Base-by-base conservation (phyloP, 35 echinoderm and acorn worm species). In the Patiria miniata region DNA sequence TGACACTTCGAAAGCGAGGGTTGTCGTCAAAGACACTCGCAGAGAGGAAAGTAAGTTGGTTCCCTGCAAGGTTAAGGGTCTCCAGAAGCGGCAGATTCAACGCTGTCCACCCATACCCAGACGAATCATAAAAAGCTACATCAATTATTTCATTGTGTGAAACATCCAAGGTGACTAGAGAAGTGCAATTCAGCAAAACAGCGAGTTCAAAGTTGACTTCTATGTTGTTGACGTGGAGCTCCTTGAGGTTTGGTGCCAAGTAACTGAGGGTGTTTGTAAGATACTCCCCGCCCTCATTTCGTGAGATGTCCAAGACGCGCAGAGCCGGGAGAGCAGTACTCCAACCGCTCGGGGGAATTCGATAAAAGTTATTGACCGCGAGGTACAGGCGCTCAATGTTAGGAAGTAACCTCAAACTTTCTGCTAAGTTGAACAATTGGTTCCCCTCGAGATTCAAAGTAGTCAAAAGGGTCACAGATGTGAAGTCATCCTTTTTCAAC, bases 251-350 rank as follows among this genome's bases (percentile, higher is more conserved):
- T 12, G 65, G 65, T 10, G 65, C 19, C 26, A 73, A 73, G 8
- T 26, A 32, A 73, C 29, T 73, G 29, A 73, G 65, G 22, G 65
- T 73, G 65, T 73, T 73, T 36, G 65, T 73, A 34, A 73, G 65
- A 34, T 73, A 73, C 26, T 73, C 65, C 29, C 65, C 65, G 23
- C 65, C 65, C 29, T 26, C 26, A 30, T 73, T 73, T 14, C 16
- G 65, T 2, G 65, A 73, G 10, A 36, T 73, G 15, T 73, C 29
- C 6, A 73, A 34, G 8, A 73, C 26, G 14, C 5, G 19, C 26
- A 73, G 65, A 73, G 26, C 34, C 26, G 26, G 29, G 23, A 73
- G 65, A 32, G 26, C 10, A 73, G 65, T 34, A 14, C 26, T 34
- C 65, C 65, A 73, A 23, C 65, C 65, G 23, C 18, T 10, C 12